Base-by-base conservation (phyloP, 1,140 invertebrate genomes). In the Armadillidium nasatum region DNA sequence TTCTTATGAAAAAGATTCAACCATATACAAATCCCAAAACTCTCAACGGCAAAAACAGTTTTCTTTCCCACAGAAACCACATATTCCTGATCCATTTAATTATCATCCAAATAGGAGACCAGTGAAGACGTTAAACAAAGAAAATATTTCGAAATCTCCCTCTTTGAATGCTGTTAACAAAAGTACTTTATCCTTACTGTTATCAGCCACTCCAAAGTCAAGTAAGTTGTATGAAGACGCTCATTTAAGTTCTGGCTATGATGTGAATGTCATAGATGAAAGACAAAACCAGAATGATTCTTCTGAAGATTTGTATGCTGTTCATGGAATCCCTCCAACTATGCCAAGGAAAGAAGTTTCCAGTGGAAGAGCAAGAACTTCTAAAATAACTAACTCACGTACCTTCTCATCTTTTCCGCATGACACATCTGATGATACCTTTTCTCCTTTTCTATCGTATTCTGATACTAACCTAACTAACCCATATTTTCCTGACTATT, bases 391-490 rank as follows among this genome's bases (percentile, higher is more conserved):
- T 33, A 33, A 78, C 23, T 75, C 74, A 33, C 66, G 74, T 71
- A 22, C 74, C 22, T 46, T 76, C 67, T 75, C 77, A 44, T 76
- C 79, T 45, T 76, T 78, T 50, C 46, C 76, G 11, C 79, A 75
- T 43, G 72, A 76, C 45, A 73, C 78, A 13, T 78, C 78, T 70
- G 54, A 72, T 67, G 72, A 71, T 33, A 69, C 75, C 72, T 75
- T 76, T 19, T 74, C 45, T 10, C 75, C 77, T 67, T 21, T 76
- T n/a, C 72, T 71, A 6, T 77, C 80, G 10, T 70, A 77, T n/a
- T 79, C 76, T 22, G 73, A 76, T 15, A 76, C 75, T 73, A 75
- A 80, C 71, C 72, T 67, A 13, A 74, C 78, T 15, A 75, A 79
- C 23, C 74, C 76, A 0, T 76, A 78, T 44, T 45, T 78, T 11